phyloP scores from a whole-genome alignment of 2,797 vertebrate species.

The Scyliorhinus canicula region DNA sequence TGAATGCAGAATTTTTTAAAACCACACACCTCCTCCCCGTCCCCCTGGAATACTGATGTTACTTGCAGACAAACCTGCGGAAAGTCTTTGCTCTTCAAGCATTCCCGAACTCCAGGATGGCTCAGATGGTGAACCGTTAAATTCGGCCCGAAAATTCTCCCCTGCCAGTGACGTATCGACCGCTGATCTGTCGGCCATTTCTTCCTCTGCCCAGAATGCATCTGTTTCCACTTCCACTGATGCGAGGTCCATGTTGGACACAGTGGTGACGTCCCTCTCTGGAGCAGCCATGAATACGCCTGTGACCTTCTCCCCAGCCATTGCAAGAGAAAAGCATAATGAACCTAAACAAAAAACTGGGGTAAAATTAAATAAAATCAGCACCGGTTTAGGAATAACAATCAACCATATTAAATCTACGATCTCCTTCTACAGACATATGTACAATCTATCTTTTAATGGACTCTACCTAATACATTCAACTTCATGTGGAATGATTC shows the following conservation, averaged over 20 bases:
- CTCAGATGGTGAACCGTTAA: neutral
- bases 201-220: neutral
- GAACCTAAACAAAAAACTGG: conserved; percentile 51
- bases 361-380: neutral
- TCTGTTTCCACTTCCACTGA: neutral
- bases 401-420: neutral
- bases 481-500: neutral
- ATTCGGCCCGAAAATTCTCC: neutral
- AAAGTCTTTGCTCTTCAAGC: neutral
- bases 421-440: neutral
- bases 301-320: conserved; percentile 48
- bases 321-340: conserved; percentile 46
- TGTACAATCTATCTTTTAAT: neutral
- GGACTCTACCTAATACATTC: neutral
- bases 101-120: neutral
- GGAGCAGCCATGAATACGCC: conserved; percentile 61
- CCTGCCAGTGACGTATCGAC: neutral
- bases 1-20: neutral
- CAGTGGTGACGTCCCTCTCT: conserved; percentile 52
- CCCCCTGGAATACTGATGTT: neutral
- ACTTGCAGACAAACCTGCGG: neutral
- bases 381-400: neutral
- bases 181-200: neutral
- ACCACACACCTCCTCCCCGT: no score
- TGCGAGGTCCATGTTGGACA: conserved; percentile 53